phyloP scores from a whole-genome alignment of 2,888 invertebrate species.

The Drosophila gaucha region DNA sequence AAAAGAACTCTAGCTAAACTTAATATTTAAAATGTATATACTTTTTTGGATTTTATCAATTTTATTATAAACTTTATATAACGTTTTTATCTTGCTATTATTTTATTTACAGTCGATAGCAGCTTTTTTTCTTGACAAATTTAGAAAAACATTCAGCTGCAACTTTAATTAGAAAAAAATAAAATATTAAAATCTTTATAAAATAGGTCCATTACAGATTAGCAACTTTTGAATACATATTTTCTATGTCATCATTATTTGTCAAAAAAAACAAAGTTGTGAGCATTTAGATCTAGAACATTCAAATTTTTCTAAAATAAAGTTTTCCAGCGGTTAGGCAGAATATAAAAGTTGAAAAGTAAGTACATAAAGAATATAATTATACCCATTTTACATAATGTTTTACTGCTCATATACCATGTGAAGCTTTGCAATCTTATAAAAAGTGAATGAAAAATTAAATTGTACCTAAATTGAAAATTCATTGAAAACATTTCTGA shows the following conservation, averaged over 20 bases:
- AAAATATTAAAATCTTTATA: too few relatives aligned
- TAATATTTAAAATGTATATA: too few relatives aligned
- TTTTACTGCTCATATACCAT: neutral
- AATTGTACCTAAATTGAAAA: neutral
- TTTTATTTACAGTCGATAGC: neutral
- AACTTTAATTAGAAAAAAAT: too few relatives aligned
- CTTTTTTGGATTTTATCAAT: too few relatives aligned
- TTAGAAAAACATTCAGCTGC: too few relatives aligned
- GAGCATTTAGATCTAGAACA: neutral
- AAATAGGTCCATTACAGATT: too few relatives aligned
- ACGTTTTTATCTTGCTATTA: too few relatives aligned
- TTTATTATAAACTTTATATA: too few relatives aligned
- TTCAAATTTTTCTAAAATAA: neutral
- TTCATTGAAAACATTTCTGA: too few relatives aligned
- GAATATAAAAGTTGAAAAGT: neutral
- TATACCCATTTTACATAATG: neutral
- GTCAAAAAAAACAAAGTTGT: too few relatives aligned
- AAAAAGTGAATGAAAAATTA: neutral
- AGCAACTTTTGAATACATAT: neutral
- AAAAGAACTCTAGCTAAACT: too few relatives aligned
- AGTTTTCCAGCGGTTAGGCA: neutral
- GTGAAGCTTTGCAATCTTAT: neutral
- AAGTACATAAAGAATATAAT: conserved; percentile 25
- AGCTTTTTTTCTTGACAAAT: neutral
- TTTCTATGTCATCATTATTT: too few relatives aligned